A percentile compares a stretch with the other conserved stretches of the same genome.
phyloP scores from a whole-genome alignment of 2,797 vertebrate species.

The Caiman crocodilus region DNA sequence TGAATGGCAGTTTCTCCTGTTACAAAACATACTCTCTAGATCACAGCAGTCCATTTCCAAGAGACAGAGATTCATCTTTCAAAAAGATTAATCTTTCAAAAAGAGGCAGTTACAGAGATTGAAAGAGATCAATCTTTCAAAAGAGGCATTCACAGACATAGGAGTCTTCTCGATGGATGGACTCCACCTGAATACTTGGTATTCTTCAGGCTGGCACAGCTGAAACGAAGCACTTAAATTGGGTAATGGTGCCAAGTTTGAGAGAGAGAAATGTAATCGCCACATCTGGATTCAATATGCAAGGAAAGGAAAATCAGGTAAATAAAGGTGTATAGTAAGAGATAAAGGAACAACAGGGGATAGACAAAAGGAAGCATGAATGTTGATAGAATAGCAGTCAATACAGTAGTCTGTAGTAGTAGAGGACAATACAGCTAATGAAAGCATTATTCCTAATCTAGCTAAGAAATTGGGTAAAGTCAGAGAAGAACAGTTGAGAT shows the following conservation, averaged over 20 bases:
- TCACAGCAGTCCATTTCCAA: not conserved
- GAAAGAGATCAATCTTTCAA: not conserved
- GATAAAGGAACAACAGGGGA: not conserved
- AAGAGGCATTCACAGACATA: rapidly evolving
- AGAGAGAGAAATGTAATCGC: not conserved
- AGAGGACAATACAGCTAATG: not conserved
- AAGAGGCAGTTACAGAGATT: not conserved
- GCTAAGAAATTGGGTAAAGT: not conserved
- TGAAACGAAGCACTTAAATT: not conserved
- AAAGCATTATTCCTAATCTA: slow-evolving; percentile 5
- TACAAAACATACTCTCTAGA: not conserved
- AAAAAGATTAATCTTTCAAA: not conserved
- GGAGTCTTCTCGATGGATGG: not conserved
- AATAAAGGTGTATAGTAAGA: not conserved
- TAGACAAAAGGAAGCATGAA: not conserved
- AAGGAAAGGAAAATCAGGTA: not conserved
- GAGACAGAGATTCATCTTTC: not conserved
- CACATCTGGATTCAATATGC: not conserved
- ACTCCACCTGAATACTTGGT: not conserved
- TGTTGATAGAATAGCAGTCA: no score
- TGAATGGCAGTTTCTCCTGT: not conserved
- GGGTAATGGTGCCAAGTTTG: not conserved
- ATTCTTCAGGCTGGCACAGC: not conserved
- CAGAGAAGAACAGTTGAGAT: not conserved
- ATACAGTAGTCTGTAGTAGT: no score